phyloP scores from a whole-genome alignment of 2,113 vertebrate genomes.

The Callithrix jacchus region DNA sequence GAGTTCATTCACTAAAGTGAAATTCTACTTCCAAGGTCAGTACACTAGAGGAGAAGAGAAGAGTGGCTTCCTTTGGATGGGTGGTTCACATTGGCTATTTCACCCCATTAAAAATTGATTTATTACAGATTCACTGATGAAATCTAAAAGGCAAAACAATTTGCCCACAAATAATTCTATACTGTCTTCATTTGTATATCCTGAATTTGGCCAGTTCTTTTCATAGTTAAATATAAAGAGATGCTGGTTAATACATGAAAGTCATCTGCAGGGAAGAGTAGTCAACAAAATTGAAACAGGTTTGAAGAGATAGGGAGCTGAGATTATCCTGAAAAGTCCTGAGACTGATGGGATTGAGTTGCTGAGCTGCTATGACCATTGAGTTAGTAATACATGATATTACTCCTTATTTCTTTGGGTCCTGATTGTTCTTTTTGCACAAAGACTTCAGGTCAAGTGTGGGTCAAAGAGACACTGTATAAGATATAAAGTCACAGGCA shows the following conservation, averaged over 20 bases:
- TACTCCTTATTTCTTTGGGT: neutral
- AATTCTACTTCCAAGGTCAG: neutral
- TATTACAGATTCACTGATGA: neutral
- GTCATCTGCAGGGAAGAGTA: neutral
- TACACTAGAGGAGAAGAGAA: neutral
- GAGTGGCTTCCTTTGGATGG: neutral
- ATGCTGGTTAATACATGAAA: neutral
- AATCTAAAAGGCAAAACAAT: constrained; percentile 4
- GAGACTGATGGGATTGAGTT: neutral
- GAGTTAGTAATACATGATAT: neutral
- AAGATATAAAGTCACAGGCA: neutral
- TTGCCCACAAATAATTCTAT: neutral
- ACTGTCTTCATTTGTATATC: neutral
- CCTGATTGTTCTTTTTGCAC: neutral
- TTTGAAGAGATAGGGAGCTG: neutral
- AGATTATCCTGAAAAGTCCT: neutral
- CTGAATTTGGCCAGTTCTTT: neutral
- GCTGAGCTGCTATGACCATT: neutral
- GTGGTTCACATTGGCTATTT: neutral
- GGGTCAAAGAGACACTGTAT: neutral
- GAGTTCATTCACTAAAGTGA: neutral
- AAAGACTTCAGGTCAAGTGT: neutral
- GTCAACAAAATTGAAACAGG: neutral
- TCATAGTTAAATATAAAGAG: neutral
- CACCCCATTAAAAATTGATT: neutral